Base-by-base conservation (phyloP, 1,140 invertebrate species). In the Dufourea novaeangliae region DNA sequence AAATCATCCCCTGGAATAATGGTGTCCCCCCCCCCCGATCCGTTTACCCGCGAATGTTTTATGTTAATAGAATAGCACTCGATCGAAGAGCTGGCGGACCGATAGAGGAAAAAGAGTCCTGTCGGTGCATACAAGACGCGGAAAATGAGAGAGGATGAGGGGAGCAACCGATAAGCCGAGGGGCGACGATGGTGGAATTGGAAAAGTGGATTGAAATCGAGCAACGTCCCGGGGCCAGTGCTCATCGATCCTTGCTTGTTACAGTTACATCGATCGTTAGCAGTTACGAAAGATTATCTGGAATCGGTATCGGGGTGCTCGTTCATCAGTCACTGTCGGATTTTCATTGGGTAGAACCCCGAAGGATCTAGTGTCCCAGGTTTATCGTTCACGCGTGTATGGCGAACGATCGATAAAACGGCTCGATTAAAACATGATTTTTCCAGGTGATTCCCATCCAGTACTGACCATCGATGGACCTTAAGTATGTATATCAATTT, bases 211-310 rank as follows among this genome's bases (percentile, higher is more conserved):
- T 86, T 86, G 78, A 82, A 76, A 84, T 82, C 85, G 76, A 77
- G 54, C n/a, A n/a, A n/a, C n/a, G 54, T 37, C 46, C 56, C 7
- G 17, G 46, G 25, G 29, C 75, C n/a, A n/a, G n/a, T 63, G 77
- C 70, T 32, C 66, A 70, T 80, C 79, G 76, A 82, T 84, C 69
- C 50, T n/a, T 68, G 54, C 57, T 84, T 61, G 77, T 82, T 84
- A 78, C 72, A 71, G 71, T 86, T 78, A 77, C 77, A 77, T 64
- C 80, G 62, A 87, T 86, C 63, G 84, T 84, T 86, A 83, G 67
- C 72, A n/a, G 68, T 86, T 67, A 46, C 57, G 52, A 62, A n/a
- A 82, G 74, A 81, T 81, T 78, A 77, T 70, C 66, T 64, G 27
- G 46, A 37, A 73, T 63, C 52, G 67, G 17, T n/a, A n/a, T n/a